Conservation (phyloP, 2,113 vertebrate species). For the Symphodus melops region DNA sequence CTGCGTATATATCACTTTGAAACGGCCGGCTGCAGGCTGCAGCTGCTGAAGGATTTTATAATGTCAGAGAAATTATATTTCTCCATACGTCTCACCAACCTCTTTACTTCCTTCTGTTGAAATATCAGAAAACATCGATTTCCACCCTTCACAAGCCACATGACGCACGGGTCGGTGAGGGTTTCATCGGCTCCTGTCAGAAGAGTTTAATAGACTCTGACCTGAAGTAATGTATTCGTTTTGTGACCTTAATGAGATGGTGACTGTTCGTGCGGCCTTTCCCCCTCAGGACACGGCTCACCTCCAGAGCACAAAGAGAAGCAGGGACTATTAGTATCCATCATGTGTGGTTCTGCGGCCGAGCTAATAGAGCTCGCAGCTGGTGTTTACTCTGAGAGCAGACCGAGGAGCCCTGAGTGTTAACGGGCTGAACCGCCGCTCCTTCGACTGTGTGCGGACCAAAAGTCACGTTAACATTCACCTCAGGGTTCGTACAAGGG, state of each 20-base stretch:
- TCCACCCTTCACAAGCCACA: conserved; percentile 13
- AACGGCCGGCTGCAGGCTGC: conserved; percentile 14
- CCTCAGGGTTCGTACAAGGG: too few species aligned
- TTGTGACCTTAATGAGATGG: conserved; percentile 24
- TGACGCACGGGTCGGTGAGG: conserved; percentile 11
- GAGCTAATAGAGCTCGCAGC: conserved; percentile 61
- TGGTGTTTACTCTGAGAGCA: conserved; percentile 67
- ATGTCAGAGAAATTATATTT: conserved; percentile 19
- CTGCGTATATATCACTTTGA: conserved; percentile 55
- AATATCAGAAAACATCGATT: conserved; percentile 38
- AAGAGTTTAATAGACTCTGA: conserved; percentile 53
- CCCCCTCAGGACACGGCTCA: conserved; percentile 1
- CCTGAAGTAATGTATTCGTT: conserved; percentile 52
- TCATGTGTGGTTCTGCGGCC: conserved; percentile 48
- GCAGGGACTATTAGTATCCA: conserved; percentile 54
- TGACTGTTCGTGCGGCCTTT: conserved; percentile 14
- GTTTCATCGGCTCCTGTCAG: conserved; percentile 47
- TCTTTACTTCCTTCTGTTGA: conserved; percentile 33
- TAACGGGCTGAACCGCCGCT: conserved; percentile 54
- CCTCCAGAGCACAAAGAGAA: conserved; percentile 27
- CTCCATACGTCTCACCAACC: background rate
- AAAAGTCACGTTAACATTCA: background rate
- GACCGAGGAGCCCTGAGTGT: conserved; percentile 52
- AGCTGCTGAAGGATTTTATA: conserved; percentile 18
- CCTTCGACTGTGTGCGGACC: conserved; percentile 17